Base-by-base conservation (phyloP, 1,140 invertebrate species). In the Drosophila ogumai region DNA sequence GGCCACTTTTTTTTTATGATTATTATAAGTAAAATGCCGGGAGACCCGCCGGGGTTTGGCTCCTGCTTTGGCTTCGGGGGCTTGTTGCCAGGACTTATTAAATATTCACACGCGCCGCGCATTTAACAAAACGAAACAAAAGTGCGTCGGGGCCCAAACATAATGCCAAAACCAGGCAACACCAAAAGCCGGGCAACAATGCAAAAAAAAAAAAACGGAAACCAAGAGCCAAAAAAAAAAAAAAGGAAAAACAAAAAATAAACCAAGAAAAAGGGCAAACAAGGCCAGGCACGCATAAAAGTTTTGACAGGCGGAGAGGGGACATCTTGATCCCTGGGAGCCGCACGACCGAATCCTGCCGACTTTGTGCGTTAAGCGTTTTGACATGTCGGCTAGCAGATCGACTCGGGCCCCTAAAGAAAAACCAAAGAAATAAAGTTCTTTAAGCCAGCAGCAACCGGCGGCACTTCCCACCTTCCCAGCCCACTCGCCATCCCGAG, bases 81-180 rank as follows among this genome's bases (percentile, higher is more conserved):
- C 32, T 59, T 34, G 66, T 55, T 75, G 79, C 78, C 84, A 64
- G 75, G 81, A 66, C 86, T 90, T 90, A 90, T 90, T 90, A 90
- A 90, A 91, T 90, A 90, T 90, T 90, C 86, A 90, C 86, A 90
- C 86, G 87, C 87, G 87, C 87, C 82, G 76, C 87, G 86, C 86
- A 90, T 91, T 90, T 86, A 90, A 82, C 87, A 90, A 90, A 87
- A 88, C 84, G 71, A 74, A 88, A 78, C 77, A 61, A 60, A 74
- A 74, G 73, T 64, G 72, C 66, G 77, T 57, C 50, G 36, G 43
- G 49, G 58, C 36, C 46, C 34, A 68, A 76, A 81, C 64, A 79
- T 77, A 82, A 84, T 75, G 75, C 75, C 69, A 77, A 67, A 85
- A 72, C 47, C 63, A 78, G 57, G 64, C 59, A 54, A 54, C 52